These are phyloP conservation scores for Drosophila ustulata DNA, from an alignment of 2,888 invertebrate genomes.

Conservation along the genomic window DNA sequence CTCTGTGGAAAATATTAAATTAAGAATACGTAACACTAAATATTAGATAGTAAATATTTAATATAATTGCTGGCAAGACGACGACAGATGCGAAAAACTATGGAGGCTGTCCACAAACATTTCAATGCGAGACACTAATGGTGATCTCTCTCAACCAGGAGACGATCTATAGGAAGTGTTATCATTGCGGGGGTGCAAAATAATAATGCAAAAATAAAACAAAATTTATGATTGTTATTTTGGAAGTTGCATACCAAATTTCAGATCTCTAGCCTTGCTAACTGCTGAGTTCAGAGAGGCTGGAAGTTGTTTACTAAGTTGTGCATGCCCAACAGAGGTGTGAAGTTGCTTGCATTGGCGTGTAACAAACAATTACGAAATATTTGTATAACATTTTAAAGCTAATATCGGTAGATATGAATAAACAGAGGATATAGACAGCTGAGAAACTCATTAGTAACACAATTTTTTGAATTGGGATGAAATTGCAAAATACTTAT, in stretches of 20 bases:
- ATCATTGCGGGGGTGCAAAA: background rate
- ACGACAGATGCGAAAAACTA: conserved; percentile 30
- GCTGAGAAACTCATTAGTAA: background rate
- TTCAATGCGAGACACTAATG: background rate
- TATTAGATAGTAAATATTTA: conserved; percentile 2
- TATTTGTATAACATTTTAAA: background rate
- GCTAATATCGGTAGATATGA: background rate
- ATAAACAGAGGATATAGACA: background rate
- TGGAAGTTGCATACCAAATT: background rate
- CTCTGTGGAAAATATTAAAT: conserved; percentile 9
- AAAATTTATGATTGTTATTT: background rate
- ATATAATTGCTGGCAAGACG: conserved; percentile 9
- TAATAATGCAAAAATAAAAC: background rate
- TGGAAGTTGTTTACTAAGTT: background rate
- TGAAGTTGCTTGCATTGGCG: background rate
- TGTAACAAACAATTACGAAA: conserved; percentile 3
- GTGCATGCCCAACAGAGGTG: background rate
- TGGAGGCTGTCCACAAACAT: conserved; percentile 39
- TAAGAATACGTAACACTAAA: conserved; percentile 11
- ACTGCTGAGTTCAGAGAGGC: conserved; percentile 13
- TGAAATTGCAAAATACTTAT: background rate
- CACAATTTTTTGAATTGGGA: too few relatives aligned
- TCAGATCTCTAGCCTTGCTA: background rate
- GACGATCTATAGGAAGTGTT: background rate
- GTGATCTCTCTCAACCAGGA: background rate